phyloP scores from a whole-genome alignment of 2,888 invertebrate species.

The Automeris io region DNA sequence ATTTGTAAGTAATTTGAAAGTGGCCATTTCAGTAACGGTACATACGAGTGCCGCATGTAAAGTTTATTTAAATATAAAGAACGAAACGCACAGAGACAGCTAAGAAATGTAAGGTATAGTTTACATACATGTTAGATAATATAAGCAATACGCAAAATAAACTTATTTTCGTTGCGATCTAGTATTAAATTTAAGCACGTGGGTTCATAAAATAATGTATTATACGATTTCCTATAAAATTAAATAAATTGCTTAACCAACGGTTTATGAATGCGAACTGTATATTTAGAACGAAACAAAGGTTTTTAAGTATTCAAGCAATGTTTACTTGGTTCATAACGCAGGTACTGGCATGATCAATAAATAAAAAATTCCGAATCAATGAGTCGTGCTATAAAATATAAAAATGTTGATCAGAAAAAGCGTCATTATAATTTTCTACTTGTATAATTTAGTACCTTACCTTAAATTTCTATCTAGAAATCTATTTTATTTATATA shows the following conservation, averaged over 20 bases:
- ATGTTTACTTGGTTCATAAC: too few species aligned
- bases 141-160: background rate
- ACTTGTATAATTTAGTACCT: too few species aligned
- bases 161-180: background rate
- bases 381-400: too few species aligned
- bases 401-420: background rate
- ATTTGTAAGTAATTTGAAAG: conserved; percentile 12
- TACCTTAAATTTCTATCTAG: too few species aligned
- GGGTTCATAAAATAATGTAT: background rate
- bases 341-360: too few species aligned
- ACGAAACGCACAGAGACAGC: background rate
- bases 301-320: too few species aligned
- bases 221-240: background rate
- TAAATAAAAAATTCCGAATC: too few species aligned
- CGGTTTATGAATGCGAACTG: too few species aligned
- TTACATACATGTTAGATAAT: conserved; percentile 2
- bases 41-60: conserved; percentile 10
- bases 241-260: too few species aligned
- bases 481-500: too few species aligned
- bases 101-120: background rate
- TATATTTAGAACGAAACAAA: too few species aligned
- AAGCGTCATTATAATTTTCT: background rate
- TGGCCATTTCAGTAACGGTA: conserved; percentile 13
- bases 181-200: background rate
- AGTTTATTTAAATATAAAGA: conserved; percentile 1